Conservation (phyloP, 2,888 invertebrate species). For the Leptothorax acervorum region DNA sequence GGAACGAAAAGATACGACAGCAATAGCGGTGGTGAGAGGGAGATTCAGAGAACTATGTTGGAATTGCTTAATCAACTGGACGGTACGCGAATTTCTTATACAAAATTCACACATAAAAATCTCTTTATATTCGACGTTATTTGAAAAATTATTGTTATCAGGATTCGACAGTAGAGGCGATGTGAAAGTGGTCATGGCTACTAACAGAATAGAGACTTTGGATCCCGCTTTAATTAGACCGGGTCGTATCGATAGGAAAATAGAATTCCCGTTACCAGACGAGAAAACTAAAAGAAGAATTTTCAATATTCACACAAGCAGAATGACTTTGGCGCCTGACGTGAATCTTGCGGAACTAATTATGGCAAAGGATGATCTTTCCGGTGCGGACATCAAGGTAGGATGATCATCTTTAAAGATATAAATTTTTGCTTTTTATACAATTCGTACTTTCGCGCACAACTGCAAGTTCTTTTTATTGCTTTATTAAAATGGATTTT, state of each 20-base stretch:
- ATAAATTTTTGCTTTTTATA: not conserved
- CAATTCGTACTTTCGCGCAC: not conserved
- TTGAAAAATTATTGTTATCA: constrained; percentile 56
- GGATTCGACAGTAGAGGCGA: constrained; percentile 84
- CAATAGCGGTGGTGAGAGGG: constrained; percentile 99
- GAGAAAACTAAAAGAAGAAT: constrained; percentile 99
- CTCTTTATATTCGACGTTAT: constrained; percentile 8
- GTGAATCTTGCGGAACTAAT: constrained; percentile 99
- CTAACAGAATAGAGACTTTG: constrained; percentile 98
- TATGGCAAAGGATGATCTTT: constrained; percentile 99
- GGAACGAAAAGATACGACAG: constrained; percentile 99
- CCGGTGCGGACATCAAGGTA: constrained; percentile 98
- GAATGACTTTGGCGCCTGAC: constrained; percentile 99
- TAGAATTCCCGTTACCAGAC: constrained; percentile 99
- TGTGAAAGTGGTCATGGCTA: constrained; percentile 96
- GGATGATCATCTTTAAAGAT: constrained; percentile 20
- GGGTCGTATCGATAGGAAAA: constrained; percentile 99
- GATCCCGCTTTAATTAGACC: constrained; percentile 99
- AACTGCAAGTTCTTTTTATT: not conserved
- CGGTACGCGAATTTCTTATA: constrained; percentile 87
- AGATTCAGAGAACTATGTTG: constrained; percentile 99
- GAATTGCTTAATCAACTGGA: constrained; percentile 99
- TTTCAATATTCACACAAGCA: constrained; percentile 99
- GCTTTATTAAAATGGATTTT: not conserved
- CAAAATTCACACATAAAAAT: constrained; percentile 5